Base-by-base conservation (phyloP, 2,888 invertebrate species). In the Rotaria sp. region DNA sequence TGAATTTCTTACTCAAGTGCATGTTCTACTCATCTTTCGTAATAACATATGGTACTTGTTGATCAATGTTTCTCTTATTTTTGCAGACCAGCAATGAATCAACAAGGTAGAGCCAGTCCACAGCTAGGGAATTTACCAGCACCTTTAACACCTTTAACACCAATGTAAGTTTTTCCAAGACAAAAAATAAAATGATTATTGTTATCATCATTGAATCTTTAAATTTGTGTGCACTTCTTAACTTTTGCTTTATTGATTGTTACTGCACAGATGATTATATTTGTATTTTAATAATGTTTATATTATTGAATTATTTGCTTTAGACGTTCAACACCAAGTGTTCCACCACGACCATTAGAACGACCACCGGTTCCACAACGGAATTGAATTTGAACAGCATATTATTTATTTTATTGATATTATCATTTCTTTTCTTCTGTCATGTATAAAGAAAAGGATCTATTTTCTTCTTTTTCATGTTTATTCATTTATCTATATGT, bases 351-450 rank as follows among this genome's bases (percentile, higher is more conserved):
- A n/a, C 80, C 80, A 80, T 8, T 45, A 8, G 80, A 80, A 80
- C 80, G 80, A n/a, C 80, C 80, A 80, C 80, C 80, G 2, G 80
- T 80, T n/a, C 80, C 80, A 45, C 80, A 80, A 45, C 41, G 80
- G 26, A 80, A 80, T 80, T 80, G n/a, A 45, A 41, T 67, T 35
- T 38, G 35, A 35, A 21, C 21, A 67, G 15, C 5, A 35, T 21
- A 67, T 30, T 15, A 59, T 59, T 59, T n/a, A 57, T 57, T n/a
- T 10, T 57, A 26, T 59, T 30, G 30, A 59, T 59, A 59, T 59
- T 30, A n/a, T 59, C 59, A 13, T 59, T n/a, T 45, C 45, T n/a
- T 59, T 24, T 57, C 24, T 57, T 57, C n/a, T n/a, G 8, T 55
- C 18, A 30, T 59, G 30, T 30, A 59, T 35, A 35, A 67, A 67